phyloP scores from a whole-genome alignment of 2,888 invertebrate genomes.

The Xiphydria camelus region DNA sequence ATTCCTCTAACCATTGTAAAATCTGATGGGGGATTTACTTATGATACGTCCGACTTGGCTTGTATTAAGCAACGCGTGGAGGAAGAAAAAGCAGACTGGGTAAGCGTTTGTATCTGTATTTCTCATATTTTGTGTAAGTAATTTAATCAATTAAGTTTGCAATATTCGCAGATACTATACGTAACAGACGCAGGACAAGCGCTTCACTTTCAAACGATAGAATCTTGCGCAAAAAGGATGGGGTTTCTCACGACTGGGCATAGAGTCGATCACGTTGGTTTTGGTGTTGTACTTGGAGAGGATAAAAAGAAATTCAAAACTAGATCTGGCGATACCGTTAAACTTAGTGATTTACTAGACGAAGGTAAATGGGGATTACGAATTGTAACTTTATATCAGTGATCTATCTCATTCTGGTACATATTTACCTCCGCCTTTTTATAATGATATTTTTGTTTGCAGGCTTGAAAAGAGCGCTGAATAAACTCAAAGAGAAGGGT shows the following conservation, averaged over 20 bases:
- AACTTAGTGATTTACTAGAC: conserved; percentile 83
- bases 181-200: conserved; percentile 94
- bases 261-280: conserved; percentile 88
- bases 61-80: conserved; percentile 81
- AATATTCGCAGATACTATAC: conserved; percentile 46
- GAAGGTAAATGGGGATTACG: conserved; percentile 80
- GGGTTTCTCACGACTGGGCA: conserved; percentile 71
- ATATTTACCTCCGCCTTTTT: too few relatives aligned
- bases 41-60: conserved; percentile 98
- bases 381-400: too few relatives aligned
- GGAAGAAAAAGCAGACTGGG: conserved; percentile 86
- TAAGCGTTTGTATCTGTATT: too few relatives aligned
- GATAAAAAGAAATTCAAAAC: conserved; percentile 99
- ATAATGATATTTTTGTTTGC: too few relatives aligned
- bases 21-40: conserved; percentile 95
- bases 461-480: conserved; percentile 74
- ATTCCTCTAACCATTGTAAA: conserved; percentile 94
- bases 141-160: conserved; percentile 1
- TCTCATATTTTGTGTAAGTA: too few relatives aligned
- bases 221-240: conserved; percentile 76
- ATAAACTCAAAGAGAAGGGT: conserved; percentile 85
- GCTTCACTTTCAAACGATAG: conserved; percentile 74
- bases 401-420: too few relatives aligned
- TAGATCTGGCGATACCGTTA: conserved; percentile 93
- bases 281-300: conserved; percentile 97